Percentiles rank a stretch among this genome's conserved stretches.
Conservation (phyloP, 2,797 vertebrate species). For the Coluber constrictor region DNA sequence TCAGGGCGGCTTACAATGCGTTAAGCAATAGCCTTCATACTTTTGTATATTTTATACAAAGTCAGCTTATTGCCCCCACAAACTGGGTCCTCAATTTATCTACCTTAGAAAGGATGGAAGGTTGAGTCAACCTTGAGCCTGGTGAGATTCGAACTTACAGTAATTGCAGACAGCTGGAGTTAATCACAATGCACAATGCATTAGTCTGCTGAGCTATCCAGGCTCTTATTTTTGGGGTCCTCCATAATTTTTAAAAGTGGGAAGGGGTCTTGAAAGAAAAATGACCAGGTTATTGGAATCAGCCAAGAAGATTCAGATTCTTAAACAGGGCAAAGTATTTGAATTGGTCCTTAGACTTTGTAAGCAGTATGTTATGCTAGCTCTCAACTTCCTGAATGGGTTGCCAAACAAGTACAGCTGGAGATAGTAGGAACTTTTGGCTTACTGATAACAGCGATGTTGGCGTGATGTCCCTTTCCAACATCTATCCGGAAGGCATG, state of each 20-base stretch:
- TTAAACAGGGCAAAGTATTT: neutral
- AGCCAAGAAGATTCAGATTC: neutral
- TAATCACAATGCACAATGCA: too few species aligned
- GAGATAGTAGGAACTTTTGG: neutral
- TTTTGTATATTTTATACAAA: too few species aligned
- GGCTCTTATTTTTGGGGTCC: neutral
- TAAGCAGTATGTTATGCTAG: neutral
- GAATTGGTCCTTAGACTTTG: neutral
- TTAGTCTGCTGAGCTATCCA: too few species aligned
- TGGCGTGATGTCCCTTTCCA: conserved; percentile 15
- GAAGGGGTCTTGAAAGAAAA: neutral
- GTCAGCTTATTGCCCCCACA: too few species aligned
- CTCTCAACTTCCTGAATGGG: neutral
- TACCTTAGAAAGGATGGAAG: too few species aligned
- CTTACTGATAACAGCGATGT: neutral
- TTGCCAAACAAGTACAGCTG: conserved; percentile 19
- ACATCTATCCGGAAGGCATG: neutral
- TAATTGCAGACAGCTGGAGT: too few species aligned
- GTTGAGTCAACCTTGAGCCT: too few species aligned
- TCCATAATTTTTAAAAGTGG: neutral
- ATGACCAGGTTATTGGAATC: neutral
- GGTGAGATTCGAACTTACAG: too few species aligned
- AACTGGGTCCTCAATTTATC: too few species aligned
- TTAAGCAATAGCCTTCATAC: too few species aligned
- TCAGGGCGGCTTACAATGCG: too few species aligned